phyloP scores from a whole-genome alignment of 2,113 vertebrate species.

The Acinonyx jubatus region DNA sequence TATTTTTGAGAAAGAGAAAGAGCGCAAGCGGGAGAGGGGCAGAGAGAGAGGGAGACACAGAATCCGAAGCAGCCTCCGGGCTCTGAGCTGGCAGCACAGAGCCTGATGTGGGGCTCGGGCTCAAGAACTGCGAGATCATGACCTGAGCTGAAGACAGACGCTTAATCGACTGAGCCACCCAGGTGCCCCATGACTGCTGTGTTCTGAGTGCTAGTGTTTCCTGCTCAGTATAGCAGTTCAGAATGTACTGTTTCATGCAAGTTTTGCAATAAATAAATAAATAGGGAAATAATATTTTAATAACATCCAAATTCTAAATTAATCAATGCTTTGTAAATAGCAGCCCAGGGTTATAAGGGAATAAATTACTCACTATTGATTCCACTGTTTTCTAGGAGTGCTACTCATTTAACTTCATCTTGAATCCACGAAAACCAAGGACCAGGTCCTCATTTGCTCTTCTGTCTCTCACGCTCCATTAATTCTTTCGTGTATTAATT shows the following conservation, averaged over 20 bases:
- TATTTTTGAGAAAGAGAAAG: too few relatives aligned
- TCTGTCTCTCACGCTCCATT: too few relatives aligned
- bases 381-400: neutral
- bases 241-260: neutral
- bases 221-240: neutral
- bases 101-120: rapidly evolving
- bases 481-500: neutral
- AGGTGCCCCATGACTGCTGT: too few relatives aligned
- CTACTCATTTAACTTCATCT: neutral
- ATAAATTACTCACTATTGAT: neutral
- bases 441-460: neutral
- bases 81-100: too few relatives aligned
- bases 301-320: neutral
- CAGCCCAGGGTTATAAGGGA: neutral
- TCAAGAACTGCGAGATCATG: too few relatives aligned
- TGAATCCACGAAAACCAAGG: neutral
- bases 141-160: too few relatives aligned
- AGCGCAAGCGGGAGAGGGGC: too few relatives aligned
- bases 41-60: too few relatives aligned
- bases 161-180: too few relatives aligned
- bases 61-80: too few relatives aligned
- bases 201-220: neutral
- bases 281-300: neutral
- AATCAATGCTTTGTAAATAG: neutral
- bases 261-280: neutral